Evolutionary conservation across 1,140 invertebrate species (phyloP), one percentile per base, ranked within the genome.

Genomic region (Neuroterus valhalla): DNA sequence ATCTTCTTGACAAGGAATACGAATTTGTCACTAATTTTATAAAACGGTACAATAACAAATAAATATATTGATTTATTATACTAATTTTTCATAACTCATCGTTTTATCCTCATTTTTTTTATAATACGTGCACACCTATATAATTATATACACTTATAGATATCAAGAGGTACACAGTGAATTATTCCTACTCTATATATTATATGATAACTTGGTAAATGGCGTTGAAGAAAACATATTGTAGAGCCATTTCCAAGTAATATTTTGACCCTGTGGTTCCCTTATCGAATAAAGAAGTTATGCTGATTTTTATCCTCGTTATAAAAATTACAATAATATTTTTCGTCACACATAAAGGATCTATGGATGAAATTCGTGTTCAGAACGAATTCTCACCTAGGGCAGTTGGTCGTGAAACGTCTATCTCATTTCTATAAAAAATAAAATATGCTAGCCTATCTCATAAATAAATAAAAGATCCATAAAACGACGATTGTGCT

Each of bases 1-100:
- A 62, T 26, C 26, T 31, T 31, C 15, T 14, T 62, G 17, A 50
- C 21, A 17, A 21, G 2, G 21, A 21, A 50, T 50, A 50, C 5
- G 4, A 62, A 62, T 62, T 23, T 11, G 23, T n/a, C n/a, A 62
- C 55, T 31, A 26, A 6, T 26, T 55, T 26, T 55, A 14, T n/a
- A 62, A 62, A 62, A 62, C 21, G 15, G 31, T 62, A 62, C n/a
- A 26, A 62, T 62, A 31, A 62, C 23, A 62, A 62, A 62, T 62
- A 62, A 62, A 62, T 62, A 62, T 62, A 26, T 38, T 31, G 31
- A 8, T 8, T 38, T 0, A 38, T 10, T 38, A 38, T 38, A 38
- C 31, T 10, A 38, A 38, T 38, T 38, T 38, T 38, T 38, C n/a
- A 38, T 38, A 38, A 10, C 6, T 38, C 31, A 38, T 38, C 6